A percentile compares a stretch with the other conserved stretches of the same genome.
These are phyloP conservation scores for Dendropsophus ebraccatus DNA, from an alignment of 2,113 vertebrate genomes.

Conservation along the genomic window DNA sequence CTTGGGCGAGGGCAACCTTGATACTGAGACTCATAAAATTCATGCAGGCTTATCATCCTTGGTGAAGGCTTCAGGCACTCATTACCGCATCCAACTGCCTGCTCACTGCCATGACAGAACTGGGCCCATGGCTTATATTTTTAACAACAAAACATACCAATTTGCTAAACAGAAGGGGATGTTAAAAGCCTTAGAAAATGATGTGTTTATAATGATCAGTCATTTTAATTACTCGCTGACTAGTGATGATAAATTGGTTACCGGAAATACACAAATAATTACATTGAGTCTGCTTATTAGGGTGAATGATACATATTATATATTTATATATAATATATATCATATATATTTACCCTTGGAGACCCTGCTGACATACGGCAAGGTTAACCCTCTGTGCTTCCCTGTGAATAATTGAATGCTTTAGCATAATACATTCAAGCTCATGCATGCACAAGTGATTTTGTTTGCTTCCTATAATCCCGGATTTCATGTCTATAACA, in stretches of 20 bases:
- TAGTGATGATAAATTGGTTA: slow-evolving; percentile 27
- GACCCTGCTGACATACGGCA: not conserved
- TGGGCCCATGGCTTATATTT: slow-evolving; percentile 75
- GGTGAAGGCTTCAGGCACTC: slow-evolving; percentile 84
- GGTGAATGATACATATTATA: slow-evolving; percentile 23
- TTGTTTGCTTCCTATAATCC: slow-evolving; percentile 37
- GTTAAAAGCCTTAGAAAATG: slow-evolving; percentile 51
- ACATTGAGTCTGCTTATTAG: not conserved
- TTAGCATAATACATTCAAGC: slow-evolving; percentile 19
- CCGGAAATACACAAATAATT: slow-evolving; percentile 40
- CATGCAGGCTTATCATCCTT: slow-evolving; percentile 88
- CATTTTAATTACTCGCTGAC: slow-evolving; percentile 54
- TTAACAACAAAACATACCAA: slow-evolving; percentile 61
- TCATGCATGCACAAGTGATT: slow-evolving; percentile 30
- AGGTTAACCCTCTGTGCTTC: slow-evolving; percentile 39
- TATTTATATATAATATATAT: not conserved
- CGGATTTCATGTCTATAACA: slow-evolving; percentile 1
- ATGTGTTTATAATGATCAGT: slow-evolving; percentile 54
- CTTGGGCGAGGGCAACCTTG: slow-evolving; percentile 84
- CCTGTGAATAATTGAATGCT: slow-evolving; percentile 32
- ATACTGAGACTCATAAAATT: slow-evolving; percentile 89
- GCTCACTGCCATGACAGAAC: slow-evolving; percentile 76
- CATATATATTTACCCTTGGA: not conserved
- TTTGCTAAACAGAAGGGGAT: slow-evolving; percentile 62
- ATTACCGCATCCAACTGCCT: slow-evolving; percentile 78